These are phyloP conservation scores for Xerus rutilus DNA, from an alignment of 2,797 vertebrate genomes.

Conservation along the genomic window DNA sequence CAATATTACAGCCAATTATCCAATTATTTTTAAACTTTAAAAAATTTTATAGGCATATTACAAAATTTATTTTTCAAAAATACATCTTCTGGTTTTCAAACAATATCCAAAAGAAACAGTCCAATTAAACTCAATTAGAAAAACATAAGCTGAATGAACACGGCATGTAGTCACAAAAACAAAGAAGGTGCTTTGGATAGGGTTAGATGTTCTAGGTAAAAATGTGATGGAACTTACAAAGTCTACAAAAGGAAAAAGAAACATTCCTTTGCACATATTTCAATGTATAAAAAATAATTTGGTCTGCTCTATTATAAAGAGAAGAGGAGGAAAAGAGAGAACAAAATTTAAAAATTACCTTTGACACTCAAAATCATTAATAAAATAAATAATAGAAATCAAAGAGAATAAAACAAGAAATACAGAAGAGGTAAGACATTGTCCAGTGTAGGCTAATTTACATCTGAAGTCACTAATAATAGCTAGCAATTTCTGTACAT, in stretches of 20 bases:
- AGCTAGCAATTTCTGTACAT: background rate
- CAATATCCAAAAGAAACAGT: background rate
- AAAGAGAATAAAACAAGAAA: background rate
- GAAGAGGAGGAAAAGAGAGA: background rate
- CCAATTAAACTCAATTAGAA: background rate
- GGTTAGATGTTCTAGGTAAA: background rate
- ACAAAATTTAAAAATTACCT: background rate
- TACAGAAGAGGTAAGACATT: background rate
- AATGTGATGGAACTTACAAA: background rate
- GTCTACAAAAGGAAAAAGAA: background rate
- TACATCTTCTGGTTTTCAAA: background rate
- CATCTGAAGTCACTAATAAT: background rate
- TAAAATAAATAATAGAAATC: background rate
- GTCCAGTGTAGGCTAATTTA: background rate
- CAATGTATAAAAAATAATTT: background rate
- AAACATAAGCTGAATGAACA: constrained; percentile 9
- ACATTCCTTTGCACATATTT: background rate
- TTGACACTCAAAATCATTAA: background rate
- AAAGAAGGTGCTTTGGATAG: background rate
- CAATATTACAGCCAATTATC: background rate
- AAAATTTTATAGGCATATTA: background rate
- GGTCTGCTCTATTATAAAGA: background rate
- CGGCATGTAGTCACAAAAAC: background rate
- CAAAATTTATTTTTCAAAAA: background rate
- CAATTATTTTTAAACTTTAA: background rate